phyloP scores from a whole-genome alignment of 2,888 invertebrate genomes.

The Cephus rjabovi region DNA sequence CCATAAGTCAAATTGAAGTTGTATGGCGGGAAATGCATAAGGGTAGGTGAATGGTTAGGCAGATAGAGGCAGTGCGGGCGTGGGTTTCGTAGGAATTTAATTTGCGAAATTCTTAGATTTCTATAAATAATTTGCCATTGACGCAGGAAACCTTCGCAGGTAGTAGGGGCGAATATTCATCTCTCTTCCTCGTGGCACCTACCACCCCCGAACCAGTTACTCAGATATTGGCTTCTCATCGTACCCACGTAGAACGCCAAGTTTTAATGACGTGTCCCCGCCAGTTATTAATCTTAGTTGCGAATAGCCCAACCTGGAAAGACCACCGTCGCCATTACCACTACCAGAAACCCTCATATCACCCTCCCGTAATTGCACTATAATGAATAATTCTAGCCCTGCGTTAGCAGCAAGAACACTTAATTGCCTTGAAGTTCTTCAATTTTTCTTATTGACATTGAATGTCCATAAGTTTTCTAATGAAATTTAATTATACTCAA shows the following conservation, averaged over 20 bases:
- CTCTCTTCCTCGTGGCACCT: neutral
- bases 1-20: neutral
- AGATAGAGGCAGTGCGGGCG: neutral
- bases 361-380: neutral
- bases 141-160: neutral
- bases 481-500: too few species aligned
- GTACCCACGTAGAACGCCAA: slow-evolving; percentile 5
- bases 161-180: neutral
- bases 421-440: neutral
- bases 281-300: slow-evolving; percentile 15
- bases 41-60: neutral
- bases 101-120: slow-evolving; percentile 14
- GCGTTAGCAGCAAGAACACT: neutral
- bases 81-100: slow-evolving; percentile 14
- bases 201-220: neutral
- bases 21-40: neutral
- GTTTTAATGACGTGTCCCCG: slow-evolving; percentile 19
- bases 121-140: slow-evolving; percentile 11
- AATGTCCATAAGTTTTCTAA: too few species aligned
- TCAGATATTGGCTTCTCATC: neutral
- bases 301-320: slow-evolving; percentile 1
- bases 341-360: neutral
- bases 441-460: neutral
- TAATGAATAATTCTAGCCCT: neutral
- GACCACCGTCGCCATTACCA: neutral